Evolutionary conservation across 2,113 vertebrate species (phyloP).

Genomic region (Nothoprocta perdicaria): DNA sequence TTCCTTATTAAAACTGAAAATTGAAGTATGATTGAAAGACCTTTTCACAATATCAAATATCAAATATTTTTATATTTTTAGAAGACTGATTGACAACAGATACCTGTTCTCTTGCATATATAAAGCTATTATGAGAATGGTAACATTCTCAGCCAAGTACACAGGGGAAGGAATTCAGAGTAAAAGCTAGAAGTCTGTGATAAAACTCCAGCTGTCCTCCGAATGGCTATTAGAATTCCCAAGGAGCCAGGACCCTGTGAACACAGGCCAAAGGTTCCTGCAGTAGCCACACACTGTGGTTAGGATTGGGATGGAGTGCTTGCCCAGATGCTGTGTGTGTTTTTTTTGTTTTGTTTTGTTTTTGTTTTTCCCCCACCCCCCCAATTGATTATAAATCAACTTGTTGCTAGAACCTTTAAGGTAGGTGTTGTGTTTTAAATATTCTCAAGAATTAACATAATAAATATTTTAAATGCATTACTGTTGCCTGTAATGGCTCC

Average conservation of each 20-base stretch:
- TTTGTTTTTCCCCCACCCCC: too few species aligned
- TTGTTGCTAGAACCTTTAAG: conserved; percentile 32
- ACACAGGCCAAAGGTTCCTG: rapidly evolving
- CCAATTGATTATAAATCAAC: conserved; percentile 46
- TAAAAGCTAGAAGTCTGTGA: background rate
- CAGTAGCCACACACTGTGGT: background rate
- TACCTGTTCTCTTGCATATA: conserved; percentile 53
- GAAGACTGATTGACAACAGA: conserved; percentile 50
- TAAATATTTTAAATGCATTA: conserved; percentile 55
- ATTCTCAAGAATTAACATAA: conserved; percentile 34
- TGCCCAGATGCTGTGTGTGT: background rate
- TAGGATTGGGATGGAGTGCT: background rate
- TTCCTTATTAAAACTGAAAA: conserved; percentile 65
- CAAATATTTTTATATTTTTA: conserved; percentile 75
- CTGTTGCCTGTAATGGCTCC: conserved; percentile 41
- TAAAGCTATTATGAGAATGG: conserved; percentile 39
- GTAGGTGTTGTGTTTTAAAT: conserved; percentile 39
- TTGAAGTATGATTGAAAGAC: conserved; percentile 59
- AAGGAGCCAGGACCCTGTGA: background rate
- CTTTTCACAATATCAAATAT: conserved; percentile 49
- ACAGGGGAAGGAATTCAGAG: conserved; percentile 11
- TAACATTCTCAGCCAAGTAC: background rate
- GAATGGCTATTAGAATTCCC: background rate
- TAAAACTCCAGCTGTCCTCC: background rate
- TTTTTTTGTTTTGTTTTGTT: conserved; percentile 15